These are phyloP conservation scores for Drymodes brunneopygia DNA, from an alignment of 2,113 vertebrate genomes.

Conservation along the genomic window DNA sequence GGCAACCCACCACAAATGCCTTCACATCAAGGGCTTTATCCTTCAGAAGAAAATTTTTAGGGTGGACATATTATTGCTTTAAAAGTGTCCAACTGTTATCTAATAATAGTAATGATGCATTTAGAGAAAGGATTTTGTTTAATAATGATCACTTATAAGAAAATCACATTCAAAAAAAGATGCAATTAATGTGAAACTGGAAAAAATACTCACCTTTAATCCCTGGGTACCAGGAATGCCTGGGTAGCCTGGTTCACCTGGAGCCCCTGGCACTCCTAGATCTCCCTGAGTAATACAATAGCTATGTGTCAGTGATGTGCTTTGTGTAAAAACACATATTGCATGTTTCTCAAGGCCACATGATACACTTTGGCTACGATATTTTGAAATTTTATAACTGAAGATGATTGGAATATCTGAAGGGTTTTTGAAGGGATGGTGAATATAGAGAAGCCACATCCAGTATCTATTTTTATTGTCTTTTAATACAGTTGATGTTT, in stretches of 20 bases:
- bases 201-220: constrained; percentile 75
- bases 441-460: neutral
- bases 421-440: neutral
- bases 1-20: neutral
- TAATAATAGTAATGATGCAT: neutral
- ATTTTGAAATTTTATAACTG: neutral
- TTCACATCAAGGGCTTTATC: neutral
- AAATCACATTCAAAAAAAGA: neutral
- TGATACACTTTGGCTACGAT: neutral
- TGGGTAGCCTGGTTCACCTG: constrained; percentile 85
- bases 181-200: neutral
- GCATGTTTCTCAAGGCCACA: neutral
- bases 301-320: neutral
- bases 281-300: constrained; percentile 79
- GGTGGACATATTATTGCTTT: neutral
- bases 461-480: neutral
- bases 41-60: neutral
- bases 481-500: neutral
- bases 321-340: neutral
- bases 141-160: neutral
- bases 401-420: neutral
- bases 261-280: constrained; percentile 74
- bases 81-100: neutral
- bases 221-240: constrained; percentile 86
- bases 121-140: neutral